These are phyloP conservation scores for Trematocara macrostoma DNA, from an alignment of 2,113 vertebrate genomes.

Conservation along the genomic window DNA sequence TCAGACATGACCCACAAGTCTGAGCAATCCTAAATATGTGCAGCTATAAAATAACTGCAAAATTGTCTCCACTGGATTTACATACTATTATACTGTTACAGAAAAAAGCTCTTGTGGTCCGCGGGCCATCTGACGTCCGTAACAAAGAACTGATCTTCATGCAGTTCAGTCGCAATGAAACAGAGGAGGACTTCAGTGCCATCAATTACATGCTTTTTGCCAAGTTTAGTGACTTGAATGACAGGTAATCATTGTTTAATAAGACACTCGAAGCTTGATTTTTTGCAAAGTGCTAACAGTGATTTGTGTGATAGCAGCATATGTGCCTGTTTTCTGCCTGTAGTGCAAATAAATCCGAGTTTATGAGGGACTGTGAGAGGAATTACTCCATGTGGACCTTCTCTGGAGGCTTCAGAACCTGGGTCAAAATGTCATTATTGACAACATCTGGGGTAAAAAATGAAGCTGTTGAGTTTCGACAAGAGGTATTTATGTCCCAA, in stretches of 20 bases:
- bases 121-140: slow-evolving; percentile 86
- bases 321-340: not conserved
- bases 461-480: slow-evolving; percentile 87
- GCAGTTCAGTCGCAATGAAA: slow-evolving; percentile 90
- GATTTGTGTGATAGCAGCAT: not conserved
- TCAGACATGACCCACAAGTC: not conserved
- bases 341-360: slow-evolving; percentile 79
- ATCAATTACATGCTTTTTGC: slow-evolving; percentile 96
- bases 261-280: not conserved
- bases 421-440: slow-evolving; percentile 98
- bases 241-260: slow-evolving; percentile 25
- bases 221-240: slow-evolving; percentile 75
- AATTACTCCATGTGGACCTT: slow-evolving; percentile 97
- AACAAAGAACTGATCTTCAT: slow-evolving; percentile 90
- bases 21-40: not conserved
- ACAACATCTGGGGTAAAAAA: slow-evolving; percentile 84
- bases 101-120: slow-evolving; percentile 86
- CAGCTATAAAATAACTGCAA: not conserved
- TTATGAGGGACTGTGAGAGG: slow-evolving; percentile 91
- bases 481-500: slow-evolving; percentile 71
- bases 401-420: slow-evolving; percentile 94
- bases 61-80: not conserved
- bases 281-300: fast-evolving
- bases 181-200: slow-evolving; percentile 92
- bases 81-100: slow-evolving; percentile 21